phyloP scores from a whole-genome alignment of 2,888 invertebrate species.

The Leucoptera coffeella region DNA sequence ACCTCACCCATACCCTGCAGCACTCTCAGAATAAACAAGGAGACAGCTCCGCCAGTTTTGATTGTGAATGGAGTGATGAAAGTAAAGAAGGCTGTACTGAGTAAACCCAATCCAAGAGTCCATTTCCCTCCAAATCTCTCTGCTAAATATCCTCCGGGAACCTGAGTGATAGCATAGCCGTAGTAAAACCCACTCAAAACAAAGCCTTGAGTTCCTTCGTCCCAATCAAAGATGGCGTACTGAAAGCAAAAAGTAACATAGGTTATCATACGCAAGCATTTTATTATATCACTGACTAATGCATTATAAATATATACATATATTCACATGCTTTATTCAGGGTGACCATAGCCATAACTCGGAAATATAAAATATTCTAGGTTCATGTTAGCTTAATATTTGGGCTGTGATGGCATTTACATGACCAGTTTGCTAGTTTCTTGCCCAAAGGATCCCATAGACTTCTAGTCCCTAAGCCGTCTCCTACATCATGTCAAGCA shows the following conservation, averaged over 20 bases:
- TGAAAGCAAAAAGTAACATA: slow-evolving; percentile 14
- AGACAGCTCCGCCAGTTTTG: slow-evolving; percentile 36
- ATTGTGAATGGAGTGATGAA: slow-evolving; percentile 73
- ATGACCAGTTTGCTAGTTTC: no score
- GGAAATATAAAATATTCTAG: no score
- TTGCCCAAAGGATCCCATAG: no score
- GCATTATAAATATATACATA: no score
- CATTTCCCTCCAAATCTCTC: slow-evolving; percentile 83
- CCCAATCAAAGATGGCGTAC: slow-evolving; percentile 58
- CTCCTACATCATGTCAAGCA: no score
- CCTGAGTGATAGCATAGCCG: slow-evolving; percentile 77
- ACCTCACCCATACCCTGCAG: slow-evolving; percentile 78
- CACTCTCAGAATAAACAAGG: slow-evolving; percentile 53
- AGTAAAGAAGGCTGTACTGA: slow-evolving; percentile 77
- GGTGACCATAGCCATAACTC: no score
- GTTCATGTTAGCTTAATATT: no score
- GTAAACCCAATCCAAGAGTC: slow-evolving; percentile 73
- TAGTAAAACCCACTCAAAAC: slow-evolving; percentile 79
- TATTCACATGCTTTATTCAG: no score
- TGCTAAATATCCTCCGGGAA: slow-evolving; percentile 77
- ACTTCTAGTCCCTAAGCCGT: no score
- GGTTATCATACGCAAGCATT: slow-evolving; percentile 2
- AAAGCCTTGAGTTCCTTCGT: slow-evolving; percentile 62
- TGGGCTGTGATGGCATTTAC: no score
- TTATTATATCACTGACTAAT: no score